Evolutionary conservation across 2,888 invertebrate species (phyloP), one percentile per base, ranked within the genome.

Genomic region (Polydrusus cervinus): DNA sequence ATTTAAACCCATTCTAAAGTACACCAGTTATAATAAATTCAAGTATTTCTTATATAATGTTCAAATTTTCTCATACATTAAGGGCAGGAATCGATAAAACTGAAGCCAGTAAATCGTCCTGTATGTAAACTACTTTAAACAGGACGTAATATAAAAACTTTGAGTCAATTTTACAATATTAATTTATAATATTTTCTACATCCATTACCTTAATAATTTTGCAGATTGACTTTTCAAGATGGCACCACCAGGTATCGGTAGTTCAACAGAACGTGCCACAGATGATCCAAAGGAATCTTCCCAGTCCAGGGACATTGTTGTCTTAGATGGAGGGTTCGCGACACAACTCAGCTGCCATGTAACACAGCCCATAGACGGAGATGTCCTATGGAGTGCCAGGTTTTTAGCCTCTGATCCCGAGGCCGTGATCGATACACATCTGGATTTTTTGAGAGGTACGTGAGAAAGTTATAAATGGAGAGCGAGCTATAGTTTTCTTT

Each of bases 341-440:
- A 93, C 95, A 9, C 95, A 95, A 86, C 89, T 96, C 79, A 92
- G 92, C 1, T 92, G 92, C 64, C 93, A 94, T 85, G 93, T 94
- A 18, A 91, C 92, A 0, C 90, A 92, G 79, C 91, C 91, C 70
- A 93, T 95, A 73, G 94, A 96, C 85, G 94, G 94, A 0, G 95
- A 97, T 86, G 95, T 96, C 0, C 87, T 97, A 40, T 97, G 97
- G 97, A 96, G 95, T 83, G 93, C 96, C 6, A 90, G 94, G 74
- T 94, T 95, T 83, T 89, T 97, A 77, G 90, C 92, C 72, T 94
- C 94, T 1, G 90, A 95, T 86, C 95, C 95, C 2, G 90, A 93
- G 13, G 94, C 94, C 66, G 92, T 97, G 67, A 90, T 93, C 77
- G 90, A 91, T 80, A 93, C 95, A 0, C 97, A 97, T 87, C 88